These are phyloP conservation scores for Drosophila nigrodunni DNA, from an alignment of 1,140 invertebrate genomes.

Conservation along the genomic window DNA sequence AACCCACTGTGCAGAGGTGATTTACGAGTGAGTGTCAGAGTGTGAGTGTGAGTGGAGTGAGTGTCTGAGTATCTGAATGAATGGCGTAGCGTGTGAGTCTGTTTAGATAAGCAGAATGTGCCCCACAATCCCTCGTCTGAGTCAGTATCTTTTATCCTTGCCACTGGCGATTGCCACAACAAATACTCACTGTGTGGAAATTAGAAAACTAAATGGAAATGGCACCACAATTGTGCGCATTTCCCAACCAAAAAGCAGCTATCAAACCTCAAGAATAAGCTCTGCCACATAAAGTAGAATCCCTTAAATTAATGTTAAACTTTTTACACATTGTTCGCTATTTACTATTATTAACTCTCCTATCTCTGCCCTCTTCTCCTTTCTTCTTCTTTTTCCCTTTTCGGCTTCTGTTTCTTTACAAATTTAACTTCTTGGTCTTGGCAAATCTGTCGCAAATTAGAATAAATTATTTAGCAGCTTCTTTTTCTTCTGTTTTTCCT, in stretches of 20 bases:
- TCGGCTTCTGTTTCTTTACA: slow-evolving; percentile 20
- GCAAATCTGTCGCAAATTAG: slow-evolving; percentile 68
- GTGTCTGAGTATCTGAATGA: slow-evolving; percentile 4
- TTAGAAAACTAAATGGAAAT: slow-evolving; percentile 52
- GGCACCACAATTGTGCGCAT: slow-evolving; percentile 9
- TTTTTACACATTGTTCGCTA: slow-evolving; percentile 25
- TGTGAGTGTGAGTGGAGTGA: slow-evolving; percentile 3
- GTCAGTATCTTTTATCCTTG: slow-evolving; percentile 18
- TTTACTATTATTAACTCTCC: background rate
- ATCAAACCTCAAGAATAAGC: slow-evolving; percentile 36
- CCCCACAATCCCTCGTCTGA: slow-evolving; percentile 29
- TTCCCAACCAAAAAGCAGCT: slow-evolving; percentile 5
- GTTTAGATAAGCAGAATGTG: slow-evolving; percentile 63
- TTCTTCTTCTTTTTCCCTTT: slow-evolving; percentile 1
- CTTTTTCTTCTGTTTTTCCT: slow-evolving; percentile 39
- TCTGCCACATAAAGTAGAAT: slow-evolving; percentile 17
- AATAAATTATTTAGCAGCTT: slow-evolving; percentile 76
- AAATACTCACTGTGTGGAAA: slow-evolving; percentile 39
- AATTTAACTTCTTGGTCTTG: slow-evolving; percentile 53
- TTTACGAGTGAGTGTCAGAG: slow-evolving; percentile 9
- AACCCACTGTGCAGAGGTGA: slow-evolving; percentile 47
- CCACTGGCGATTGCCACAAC: slow-evolving; percentile 37
- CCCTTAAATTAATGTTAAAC: slow-evolving; percentile 31
- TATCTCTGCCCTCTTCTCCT: slow-evolving; percentile 2
- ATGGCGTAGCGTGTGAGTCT: slow-evolving; percentile 24